Evolutionary conservation across 2,113 vertebrate genomes (phyloP).

Genomic region (Anarrhichthys ocellatus): DNA sequence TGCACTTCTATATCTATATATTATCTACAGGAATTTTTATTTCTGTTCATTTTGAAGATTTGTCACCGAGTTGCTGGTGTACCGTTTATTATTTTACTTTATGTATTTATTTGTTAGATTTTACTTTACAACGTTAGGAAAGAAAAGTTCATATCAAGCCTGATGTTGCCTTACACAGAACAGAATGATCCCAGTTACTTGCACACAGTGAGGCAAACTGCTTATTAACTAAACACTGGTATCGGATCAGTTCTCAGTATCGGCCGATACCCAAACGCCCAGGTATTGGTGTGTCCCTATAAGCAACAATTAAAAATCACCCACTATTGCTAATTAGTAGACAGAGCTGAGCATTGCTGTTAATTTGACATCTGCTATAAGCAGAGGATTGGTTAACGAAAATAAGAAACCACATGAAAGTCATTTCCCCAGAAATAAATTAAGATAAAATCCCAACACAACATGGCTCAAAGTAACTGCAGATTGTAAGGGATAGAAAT

Average conservation of each 20-base stretch:
- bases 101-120: too few relatives aligned
- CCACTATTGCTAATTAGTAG: too few relatives aligned
- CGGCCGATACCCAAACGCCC: too few relatives aligned
- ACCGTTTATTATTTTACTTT: not conserved
- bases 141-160: not conserved
- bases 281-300: not conserved
- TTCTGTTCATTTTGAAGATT: too few relatives aligned
- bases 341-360: not conserved
- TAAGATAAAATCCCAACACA: not conserved
- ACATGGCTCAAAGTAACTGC: not conserved
- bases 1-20: too few relatives aligned
- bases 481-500: not conserved
- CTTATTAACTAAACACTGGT: too few relatives aligned
- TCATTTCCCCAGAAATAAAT: not conserved
- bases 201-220: too few relatives aligned
- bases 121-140: too few relatives aligned
- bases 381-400: not conserved
- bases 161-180: too few relatives aligned
- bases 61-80: not conserved
- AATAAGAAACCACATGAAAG: not conserved
- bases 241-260: too few relatives aligned
- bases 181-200: too few relatives aligned
- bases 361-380: not conserved
- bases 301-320: not conserved
- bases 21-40: not conserved